Base-by-base conservation (phyloP, 2,888 invertebrate genomes). In the Eilema sororculum region DNA sequence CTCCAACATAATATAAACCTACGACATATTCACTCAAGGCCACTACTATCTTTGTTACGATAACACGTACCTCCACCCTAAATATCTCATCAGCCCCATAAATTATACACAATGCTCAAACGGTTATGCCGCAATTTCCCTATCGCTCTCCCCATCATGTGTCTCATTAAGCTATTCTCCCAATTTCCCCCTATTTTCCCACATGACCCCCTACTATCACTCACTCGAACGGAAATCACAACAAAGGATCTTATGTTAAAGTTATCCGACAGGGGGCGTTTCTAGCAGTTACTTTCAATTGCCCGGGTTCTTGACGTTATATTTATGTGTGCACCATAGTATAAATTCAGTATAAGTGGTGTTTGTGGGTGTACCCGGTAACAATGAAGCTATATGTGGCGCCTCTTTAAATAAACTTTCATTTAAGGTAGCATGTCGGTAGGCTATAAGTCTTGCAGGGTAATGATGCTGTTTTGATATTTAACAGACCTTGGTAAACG, bases 341-440 rank as follows among this genome's bases (percentile, higher is more conserved):
- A 93, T 94, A 93, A 91, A 93, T 93, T 93, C 82, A 81, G 82
- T 86, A 86, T 89, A 91, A 92, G 90, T 90, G 89, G 90, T 91
- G 90, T 92, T 92, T 91, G 92, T 84, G 90, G 74, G 72, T 83
- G 80, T 83, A 84, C 84, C 83, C 81, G 83, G 75, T 80, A 72
- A 37, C 68, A 70, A 61, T n/a, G 20, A 25, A 16, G 46, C 5
- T 30, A 10, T 30, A 16, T 28, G 22, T 16, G 56, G 56, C 16
- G 33, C 13, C 33, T 65, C 28, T 65, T 65, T 33, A 16, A 37
- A 37, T 22, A 37, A 65, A 57, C 33, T 20, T 65, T 37, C 52
- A 65, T 65, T 65, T 57, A 20, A 65, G 16, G 24, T 57, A 30
- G 13, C 10, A 30, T n/a, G 30, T 33, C 10, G 22, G 2, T 30